Base-by-base conservation (phyloP, 2,888 invertebrate species). In the Plusia festucae region DNA sequence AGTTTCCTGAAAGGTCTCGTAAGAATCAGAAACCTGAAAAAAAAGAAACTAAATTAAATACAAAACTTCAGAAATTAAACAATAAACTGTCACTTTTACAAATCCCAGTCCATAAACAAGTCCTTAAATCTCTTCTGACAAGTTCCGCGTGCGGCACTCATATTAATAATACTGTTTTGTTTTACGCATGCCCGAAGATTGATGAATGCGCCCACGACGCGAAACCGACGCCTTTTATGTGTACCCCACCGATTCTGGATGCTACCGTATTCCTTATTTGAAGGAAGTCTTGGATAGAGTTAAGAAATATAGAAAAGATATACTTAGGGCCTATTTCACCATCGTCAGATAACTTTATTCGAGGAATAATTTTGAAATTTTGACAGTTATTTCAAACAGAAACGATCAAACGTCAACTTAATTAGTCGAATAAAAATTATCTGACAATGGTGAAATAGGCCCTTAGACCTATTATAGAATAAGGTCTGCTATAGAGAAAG, bases 181-280 rank as follows among this genome's bases (percentile, higher is more conserved):
- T 76, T 56, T 70, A 54, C 62, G 52, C 40, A 30, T 16, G n/a
- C n/a, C n/a, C n/a, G 64, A 58, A 62, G 81, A 78, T 78, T 82
- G 80, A 81, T 82, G 73, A 73, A 82, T 76, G 76, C 54, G 60
- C 46, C 61, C 66, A 40, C 34, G 62, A 63, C 53, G 75, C 53
- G 60, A 68, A 68, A 72, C 64, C 32, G 53, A 70, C 79, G 76
- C 77, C 81, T 73, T 77, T 81, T 81, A 77, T 74, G 73, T 79
- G 82, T 81, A 76, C 68, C 54, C 24, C 40, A 9, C 64, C 8
- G 59, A 27, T 69, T 70, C 65, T 79, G 53, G 60, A 68, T 46
- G 49, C 22, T 44, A 68, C 51, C 60, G n/a, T 60, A 40, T 53
- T 68, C 65, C 63, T 64, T 62, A 53, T 62, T 66, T 49, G 62